Evolutionary conservation across 2,113 vertebrate species (phyloP).

Genomic region (Echinops telfairi): DNA sequence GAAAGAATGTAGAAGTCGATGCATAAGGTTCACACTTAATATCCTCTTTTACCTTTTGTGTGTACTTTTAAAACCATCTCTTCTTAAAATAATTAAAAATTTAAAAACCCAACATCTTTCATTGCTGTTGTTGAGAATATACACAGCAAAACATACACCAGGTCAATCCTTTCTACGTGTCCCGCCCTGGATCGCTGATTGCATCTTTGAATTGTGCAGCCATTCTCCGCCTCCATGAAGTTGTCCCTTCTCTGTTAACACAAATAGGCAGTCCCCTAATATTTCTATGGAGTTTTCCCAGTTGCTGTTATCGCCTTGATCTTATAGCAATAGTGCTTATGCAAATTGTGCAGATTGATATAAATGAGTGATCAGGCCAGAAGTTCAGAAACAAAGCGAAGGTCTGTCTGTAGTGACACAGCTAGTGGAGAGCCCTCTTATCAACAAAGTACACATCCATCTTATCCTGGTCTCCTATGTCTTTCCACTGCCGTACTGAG

Average conservation of each 20-base stretch:
- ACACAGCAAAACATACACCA: neutral
- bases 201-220: neutral
- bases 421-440: neutral
- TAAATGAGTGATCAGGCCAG: too few species aligned
- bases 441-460: too few species aligned
- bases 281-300: too few species aligned
- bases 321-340: neutral
- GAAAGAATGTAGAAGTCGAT: too few species aligned
- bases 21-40: too few species aligned
- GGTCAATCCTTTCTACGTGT: neutral
- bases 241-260: neutral
- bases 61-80: constrained; percentile 71
- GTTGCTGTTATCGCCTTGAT: too few species aligned
- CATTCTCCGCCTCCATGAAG: neutral
- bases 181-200: too few species aligned
- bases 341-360: too few species aligned
- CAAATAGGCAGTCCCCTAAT: neutral
- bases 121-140: neutral
- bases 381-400: neutral
- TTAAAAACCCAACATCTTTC: too few species aligned
- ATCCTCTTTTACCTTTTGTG: constrained; percentile 41
- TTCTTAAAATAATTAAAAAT: neutral
- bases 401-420: neutral
- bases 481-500: neutral
- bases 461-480: neutral